phyloP scores from a whole-genome alignment of 2,113 vertebrate genomes.

The Chionodraco myersi region DNA sequence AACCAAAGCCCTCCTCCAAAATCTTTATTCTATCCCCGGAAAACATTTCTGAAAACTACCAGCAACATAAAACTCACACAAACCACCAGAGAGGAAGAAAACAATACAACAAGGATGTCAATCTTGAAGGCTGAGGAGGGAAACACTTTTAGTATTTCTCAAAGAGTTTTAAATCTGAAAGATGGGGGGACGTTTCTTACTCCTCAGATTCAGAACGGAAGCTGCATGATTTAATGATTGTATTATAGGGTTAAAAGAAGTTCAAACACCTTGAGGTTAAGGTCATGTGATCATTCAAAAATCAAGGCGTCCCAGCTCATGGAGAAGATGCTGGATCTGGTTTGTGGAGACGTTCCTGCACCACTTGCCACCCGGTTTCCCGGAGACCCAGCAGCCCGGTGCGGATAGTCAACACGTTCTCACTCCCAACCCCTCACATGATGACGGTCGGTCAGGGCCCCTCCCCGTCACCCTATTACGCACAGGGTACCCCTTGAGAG shows the following conservation, averaged over 20 bases:
- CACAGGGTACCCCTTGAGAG: no score
- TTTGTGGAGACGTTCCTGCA: no score
- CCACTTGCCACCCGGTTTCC: no score
- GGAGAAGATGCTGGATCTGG: no score
- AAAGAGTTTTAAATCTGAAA: not conserved
- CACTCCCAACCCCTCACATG: no score
- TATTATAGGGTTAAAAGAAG: not conserved
- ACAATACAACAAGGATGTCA: not conserved
- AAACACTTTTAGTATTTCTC: not conserved
- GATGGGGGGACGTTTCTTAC: not conserved
- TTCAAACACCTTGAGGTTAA: not conserved
- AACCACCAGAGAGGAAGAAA: slow-evolving; percentile 19
- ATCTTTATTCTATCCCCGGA: not conserved
- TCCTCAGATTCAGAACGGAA: not conserved
- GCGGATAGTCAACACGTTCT: no score
- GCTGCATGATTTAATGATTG: no score
- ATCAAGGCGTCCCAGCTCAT: no score
- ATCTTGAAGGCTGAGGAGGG: not conserved
- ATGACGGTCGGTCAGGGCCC: no score
- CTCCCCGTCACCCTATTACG: no score
- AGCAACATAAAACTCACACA: slow-evolving; percentile 17
- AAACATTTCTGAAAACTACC: slow-evolving; percentile 6
- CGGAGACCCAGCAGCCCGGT: no score
- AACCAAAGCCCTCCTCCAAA: slow-evolving; percentile 5
- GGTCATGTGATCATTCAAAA: not conserved